Evolutionary conservation across 2,113 vertebrate genomes (phyloP).

Genomic region (Ceyx cyanopectus): DNA sequence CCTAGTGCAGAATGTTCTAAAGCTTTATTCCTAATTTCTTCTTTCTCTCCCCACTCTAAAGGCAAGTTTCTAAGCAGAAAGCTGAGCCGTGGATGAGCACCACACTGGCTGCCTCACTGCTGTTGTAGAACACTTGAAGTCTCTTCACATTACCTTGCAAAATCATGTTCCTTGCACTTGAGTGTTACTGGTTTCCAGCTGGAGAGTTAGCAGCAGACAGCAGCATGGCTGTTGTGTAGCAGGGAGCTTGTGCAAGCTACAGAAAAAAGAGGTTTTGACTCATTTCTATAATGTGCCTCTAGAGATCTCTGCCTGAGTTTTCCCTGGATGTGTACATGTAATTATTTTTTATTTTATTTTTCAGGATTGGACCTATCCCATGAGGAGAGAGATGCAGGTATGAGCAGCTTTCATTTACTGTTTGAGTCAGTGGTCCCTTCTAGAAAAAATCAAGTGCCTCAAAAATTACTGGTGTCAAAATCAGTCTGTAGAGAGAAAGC

Average conservation of each 20-base stretch:
- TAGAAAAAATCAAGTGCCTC: neutral
- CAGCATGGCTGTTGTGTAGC: fast-evolving
- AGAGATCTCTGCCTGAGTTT: neutral
- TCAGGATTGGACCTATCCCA: slow-evolving; percentile 98
- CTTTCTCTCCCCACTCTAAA: neutral
- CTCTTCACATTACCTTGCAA: neutral
- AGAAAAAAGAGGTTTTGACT: neutral
- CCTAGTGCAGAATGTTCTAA: neutral
- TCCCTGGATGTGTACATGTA: neutral
- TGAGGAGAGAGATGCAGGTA: slow-evolving; percentile 99
- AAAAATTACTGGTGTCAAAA: neutral
- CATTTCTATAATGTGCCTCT: fast-evolving
- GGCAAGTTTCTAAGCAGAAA: neutral
- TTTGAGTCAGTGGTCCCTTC: neutral
- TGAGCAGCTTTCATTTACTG: neutral
- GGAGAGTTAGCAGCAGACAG: neutral
- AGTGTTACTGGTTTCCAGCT: neutral
- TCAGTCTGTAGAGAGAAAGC: neutral
- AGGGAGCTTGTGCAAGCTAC: neutral
- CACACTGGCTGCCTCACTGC: neutral
- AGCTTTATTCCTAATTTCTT: neutral
- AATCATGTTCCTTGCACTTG: neutral
- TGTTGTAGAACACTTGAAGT: neutral
- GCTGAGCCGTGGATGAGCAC: neutral
- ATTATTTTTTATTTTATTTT: neutral